phyloP scores from a whole-genome alignment of 2,888 invertebrate genomes.

The Sminthurinus aureus region DNA sequence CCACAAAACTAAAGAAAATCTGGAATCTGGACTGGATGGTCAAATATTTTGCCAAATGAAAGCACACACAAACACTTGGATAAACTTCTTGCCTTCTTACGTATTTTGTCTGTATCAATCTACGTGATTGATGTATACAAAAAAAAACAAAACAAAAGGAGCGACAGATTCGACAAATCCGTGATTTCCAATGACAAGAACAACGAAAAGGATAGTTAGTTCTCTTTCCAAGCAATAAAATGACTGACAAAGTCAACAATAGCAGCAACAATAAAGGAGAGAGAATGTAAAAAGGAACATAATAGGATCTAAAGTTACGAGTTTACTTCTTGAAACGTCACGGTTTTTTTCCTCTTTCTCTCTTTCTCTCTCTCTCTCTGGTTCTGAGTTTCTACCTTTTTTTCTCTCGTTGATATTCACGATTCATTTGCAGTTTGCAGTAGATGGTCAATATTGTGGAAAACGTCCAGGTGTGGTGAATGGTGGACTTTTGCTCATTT shows the following conservation, averaged over 20 bases:
- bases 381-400: no score
- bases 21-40: background rate
- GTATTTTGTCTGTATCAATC: background rate
- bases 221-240: background rate
- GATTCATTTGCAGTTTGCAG: no score
- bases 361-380: no score
- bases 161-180: background rate
- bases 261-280: background rate
- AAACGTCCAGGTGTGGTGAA: background rate
- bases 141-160: no score
- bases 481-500: background rate
- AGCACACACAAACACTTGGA: background rate
- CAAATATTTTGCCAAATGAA: conserved; percentile 6
- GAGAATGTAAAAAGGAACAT: background rate
- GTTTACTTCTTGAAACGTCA: background rate
- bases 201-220: background rate
- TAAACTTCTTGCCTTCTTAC: no score
- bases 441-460: background rate
- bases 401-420: no score
- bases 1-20: no score
- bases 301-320: background rate
- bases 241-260: background rate
- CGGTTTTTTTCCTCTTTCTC: no score
- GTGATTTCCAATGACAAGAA: background rate
- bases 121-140: no score